Conservation (phyloP, 53 echinoderm and acorn worm genomes). For the Echinometra lucunter region DNA sequence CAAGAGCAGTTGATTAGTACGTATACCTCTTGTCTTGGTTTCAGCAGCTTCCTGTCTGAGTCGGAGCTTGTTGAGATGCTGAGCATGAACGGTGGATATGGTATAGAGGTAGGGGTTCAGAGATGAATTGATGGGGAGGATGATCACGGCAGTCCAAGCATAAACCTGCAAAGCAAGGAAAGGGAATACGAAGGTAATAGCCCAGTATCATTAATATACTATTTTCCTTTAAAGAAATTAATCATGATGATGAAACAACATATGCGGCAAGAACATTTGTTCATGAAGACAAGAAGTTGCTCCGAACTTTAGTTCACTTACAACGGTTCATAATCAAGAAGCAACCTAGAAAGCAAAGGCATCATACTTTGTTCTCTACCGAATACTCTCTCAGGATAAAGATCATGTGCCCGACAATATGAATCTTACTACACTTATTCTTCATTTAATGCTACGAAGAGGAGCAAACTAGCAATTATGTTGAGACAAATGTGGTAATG, state of each 20-base stretch:
- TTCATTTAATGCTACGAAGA: too few species aligned
- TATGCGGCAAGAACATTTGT: too few species aligned
- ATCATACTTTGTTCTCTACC: too few species aligned
- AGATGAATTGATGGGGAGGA: slow-evolving; percentile 68
- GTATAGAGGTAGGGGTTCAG: slow-evolving; percentile 73
- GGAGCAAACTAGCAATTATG: too few species aligned
- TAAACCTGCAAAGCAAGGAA: slow-evolving; percentile 35
- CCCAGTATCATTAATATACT: background rate
- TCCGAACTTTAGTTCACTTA: too few species aligned
- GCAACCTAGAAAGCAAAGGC: too few species aligned
- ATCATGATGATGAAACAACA: too few species aligned
- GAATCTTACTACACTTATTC: too few species aligned
- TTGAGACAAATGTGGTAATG: background rate
- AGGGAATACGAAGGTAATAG: too few species aligned
- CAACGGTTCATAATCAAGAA: too few species aligned
- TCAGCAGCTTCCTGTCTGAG: slow-evolving; percentile 58
- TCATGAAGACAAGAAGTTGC: background rate
- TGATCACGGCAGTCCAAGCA: slow-evolving; percentile 69
- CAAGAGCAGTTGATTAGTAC: background rate
- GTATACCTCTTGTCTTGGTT: slow-evolving; percentile 61
- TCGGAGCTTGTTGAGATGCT: slow-evolving; percentile 32
- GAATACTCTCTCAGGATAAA: too few species aligned
- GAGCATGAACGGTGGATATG: slow-evolving; percentile 62
- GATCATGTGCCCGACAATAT: too few species aligned
- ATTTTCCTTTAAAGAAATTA: background rate